phyloP scores from a whole-genome alignment of 2,797 vertebrate genomes.

The Phalloptychus januarius region DNA sequence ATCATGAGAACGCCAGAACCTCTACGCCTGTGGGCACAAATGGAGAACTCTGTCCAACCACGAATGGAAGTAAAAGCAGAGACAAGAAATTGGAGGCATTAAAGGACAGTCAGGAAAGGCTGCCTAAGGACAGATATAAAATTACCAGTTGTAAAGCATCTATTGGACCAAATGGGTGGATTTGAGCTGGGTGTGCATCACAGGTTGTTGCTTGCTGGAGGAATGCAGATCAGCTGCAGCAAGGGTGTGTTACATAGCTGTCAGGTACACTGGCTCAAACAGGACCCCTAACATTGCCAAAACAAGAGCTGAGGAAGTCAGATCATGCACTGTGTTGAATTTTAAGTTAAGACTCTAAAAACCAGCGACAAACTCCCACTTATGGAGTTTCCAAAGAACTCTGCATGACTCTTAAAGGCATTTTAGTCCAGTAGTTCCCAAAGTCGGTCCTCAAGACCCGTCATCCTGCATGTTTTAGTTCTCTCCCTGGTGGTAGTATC shows the following conservation, averaged over 20 bases:
- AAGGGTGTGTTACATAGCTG: constrained; percentile 31
- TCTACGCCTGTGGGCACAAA: not conserved
- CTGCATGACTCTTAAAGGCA: not conserved
- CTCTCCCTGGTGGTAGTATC: too few relatives aligned
- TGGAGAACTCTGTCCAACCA: constrained; percentile 1
- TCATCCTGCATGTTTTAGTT: too few relatives aligned
- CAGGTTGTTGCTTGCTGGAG: constrained; percentile 54
- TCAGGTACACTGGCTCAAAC: constrained; percentile 11
- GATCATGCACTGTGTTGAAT: not conserved
- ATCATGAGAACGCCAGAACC: constrained; percentile 26
- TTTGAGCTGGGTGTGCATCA: not conserved
- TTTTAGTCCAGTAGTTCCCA: too few relatives aligned
- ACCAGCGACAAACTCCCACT: not conserved
- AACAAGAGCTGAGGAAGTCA: not conserved
- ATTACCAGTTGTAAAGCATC: constrained; percentile 1
- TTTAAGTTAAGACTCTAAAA: not conserved
- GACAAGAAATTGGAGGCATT: not conserved
- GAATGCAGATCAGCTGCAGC: constrained; percentile 45
- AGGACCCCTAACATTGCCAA: constrained; percentile 9
- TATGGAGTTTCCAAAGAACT: not conserved
- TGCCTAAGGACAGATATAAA: constrained; percentile 43
- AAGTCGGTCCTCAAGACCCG: too few relatives aligned
- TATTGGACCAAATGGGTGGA: constrained; percentile 1
- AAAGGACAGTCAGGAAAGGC: constrained; percentile 15
- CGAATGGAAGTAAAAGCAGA: constrained; percentile 11